Conservation (phyloP, 2,797 vertebrate species). For the Tapirus indicus region DNA sequence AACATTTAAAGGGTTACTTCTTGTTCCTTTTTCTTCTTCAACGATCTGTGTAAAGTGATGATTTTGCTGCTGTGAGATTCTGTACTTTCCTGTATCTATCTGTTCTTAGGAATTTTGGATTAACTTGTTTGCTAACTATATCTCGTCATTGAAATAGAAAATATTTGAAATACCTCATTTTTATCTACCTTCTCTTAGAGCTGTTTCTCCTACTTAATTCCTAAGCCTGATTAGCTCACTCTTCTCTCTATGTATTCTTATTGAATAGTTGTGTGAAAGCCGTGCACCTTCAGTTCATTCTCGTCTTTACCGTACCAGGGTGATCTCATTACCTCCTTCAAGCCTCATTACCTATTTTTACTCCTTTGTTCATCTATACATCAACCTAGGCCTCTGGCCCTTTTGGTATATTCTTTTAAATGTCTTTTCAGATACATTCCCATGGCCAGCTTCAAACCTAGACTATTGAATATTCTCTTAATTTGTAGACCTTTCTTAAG, state of each 20-base stretch:
- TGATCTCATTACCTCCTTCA: neutral
- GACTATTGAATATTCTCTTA: neutral
- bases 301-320: neutral
- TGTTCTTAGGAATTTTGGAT: slow-evolving; percentile 45
- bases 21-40: slow-evolving; percentile 1
- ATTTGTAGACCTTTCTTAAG: slow-evolving; percentile 33
- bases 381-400: neutral
- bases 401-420: neutral
- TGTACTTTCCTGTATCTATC: neutral
- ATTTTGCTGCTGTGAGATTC: slow-evolving; percentile 20
- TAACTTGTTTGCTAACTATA: neutral
- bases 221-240: neutral
- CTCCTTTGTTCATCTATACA: neutral
- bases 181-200: neutral
- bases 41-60: neutral
- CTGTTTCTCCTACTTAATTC: neutral
- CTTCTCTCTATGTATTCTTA: neutral
- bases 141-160: slow-evolving; percentile 38
- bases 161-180: slow-evolving; percentile 27
- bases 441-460: neutral
- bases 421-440: slow-evolving; percentile 45
- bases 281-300: neutral
- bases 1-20: neutral
- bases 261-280: neutral
- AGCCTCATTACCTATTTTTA: neutral